Percentiles rank a stretch among this genome's conserved stretches.
phyloP scores from a whole-genome alignment of 2,797 vertebrate genomes.

The Distichodus sexfasciatus region DNA sequence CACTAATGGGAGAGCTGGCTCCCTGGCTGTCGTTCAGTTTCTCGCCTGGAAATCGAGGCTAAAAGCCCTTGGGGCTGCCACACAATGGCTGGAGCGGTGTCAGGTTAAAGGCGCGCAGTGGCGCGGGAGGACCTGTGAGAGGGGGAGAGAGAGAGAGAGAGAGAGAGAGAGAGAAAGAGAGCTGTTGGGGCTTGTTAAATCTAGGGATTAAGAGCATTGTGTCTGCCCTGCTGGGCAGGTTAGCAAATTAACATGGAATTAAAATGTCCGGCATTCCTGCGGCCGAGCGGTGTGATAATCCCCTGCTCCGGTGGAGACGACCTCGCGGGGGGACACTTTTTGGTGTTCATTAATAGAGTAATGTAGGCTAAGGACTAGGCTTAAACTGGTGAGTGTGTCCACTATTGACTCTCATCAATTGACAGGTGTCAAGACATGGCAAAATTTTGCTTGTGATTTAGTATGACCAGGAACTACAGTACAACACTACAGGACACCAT shows the following conservation, averaged over 20 bases:
- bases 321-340: constrained; percentile 27
- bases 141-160: neutral
- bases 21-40: constrained; percentile 29
- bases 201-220: constrained; percentile 64
- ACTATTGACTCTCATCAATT: neutral
- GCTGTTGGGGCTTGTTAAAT: constrained; percentile 38
- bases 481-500: no score
- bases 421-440: no score
- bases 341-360: neutral
- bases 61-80: constrained; percentile 14
- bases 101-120: neutral
- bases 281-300: constrained; percentile 59
- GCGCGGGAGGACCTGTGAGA: neutral
- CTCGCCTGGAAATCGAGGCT: constrained; percentile 29
- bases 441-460: no score
- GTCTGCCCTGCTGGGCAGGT: constrained; percentile 72
- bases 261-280: constrained; percentile 69
- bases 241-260: constrained; percentile 78
- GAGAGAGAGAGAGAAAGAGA: neutral
- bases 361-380: neutral
- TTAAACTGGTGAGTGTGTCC: neutral
- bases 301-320: constrained; percentile 55
- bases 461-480: no score
- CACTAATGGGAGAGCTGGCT: constrained; percentile 40
- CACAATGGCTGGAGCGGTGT: neutral